phyloP scores from a whole-genome alignment of 2,888 invertebrate species.

The Lissonota sp. region DNA sequence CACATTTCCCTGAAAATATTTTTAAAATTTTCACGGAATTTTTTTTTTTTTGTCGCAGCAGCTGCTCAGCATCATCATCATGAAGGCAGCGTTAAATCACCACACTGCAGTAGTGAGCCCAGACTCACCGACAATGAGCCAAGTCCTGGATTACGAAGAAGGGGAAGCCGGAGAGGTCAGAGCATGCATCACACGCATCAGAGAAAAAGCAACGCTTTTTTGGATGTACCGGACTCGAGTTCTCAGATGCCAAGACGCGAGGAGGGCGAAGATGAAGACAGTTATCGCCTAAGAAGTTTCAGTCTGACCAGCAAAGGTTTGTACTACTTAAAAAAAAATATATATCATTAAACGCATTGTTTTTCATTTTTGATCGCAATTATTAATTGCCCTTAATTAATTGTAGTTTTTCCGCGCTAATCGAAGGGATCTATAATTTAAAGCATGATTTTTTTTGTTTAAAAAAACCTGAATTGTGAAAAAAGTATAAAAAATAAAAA shows the following conservation, averaged over 20 bases:
- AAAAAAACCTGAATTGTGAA: too few species aligned
- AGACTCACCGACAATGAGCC: slow-evolving; percentile 88
- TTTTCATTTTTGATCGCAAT: too few species aligned
- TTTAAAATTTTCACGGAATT: not conserved
- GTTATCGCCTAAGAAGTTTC: slow-evolving; percentile 96
- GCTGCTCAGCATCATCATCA: slow-evolving; percentile 73
- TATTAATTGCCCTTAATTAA: too few species aligned
- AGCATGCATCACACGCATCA: slow-evolving; percentile 85
- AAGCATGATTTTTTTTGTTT: too few species aligned
- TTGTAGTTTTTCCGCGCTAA: too few species aligned
- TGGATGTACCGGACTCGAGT: slow-evolving; percentile 88
- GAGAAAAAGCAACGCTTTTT: slow-evolving; percentile 89
- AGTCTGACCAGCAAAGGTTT: slow-evolving; percentile 96
- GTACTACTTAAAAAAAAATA: slow-evolving; percentile 69
- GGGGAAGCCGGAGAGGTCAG: slow-evolving; percentile 87
- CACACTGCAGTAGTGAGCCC: slow-evolving; percentile 89
- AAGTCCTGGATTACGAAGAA: slow-evolving; percentile 88
- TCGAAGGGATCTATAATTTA: too few species aligned
- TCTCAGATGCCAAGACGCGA: slow-evolving; percentile 90
- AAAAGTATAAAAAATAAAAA: too few species aligned
- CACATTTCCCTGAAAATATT: too few species aligned
- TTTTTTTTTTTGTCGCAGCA: slow-evolving; percentile 53
- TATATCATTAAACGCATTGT: too few species aligned
- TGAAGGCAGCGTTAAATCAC: slow-evolving; percentile 84
- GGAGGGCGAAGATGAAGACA: slow-evolving; percentile 92